Percentiles rank a stretch among this genome's conserved stretches.
Evolutionary conservation across 2,888 invertebrate species (phyloP).

Genomic region (Macaria notata): DNA sequence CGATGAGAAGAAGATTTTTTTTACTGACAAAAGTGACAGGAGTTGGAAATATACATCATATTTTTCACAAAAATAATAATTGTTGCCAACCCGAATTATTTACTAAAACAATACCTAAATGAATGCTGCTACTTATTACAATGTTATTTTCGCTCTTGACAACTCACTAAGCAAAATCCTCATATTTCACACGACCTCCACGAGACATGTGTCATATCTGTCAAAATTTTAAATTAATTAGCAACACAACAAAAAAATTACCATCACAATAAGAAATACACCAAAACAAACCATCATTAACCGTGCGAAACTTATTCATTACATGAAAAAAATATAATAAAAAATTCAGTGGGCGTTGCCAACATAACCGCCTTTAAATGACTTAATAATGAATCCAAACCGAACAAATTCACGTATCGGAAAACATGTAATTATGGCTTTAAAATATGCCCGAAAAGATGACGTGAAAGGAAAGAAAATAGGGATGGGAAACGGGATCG

Average conservation of each 20-base stretch:
- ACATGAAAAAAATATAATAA: constrained; percentile 34
- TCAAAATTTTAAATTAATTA: constrained; percentile 26
- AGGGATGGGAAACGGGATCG: constrained; percentile 32
- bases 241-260: constrained; percentile 22
- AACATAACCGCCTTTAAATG: constrained; percentile 64
- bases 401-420: constrained; percentile 63
- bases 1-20: no score
- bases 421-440: constrained; percentile 72
- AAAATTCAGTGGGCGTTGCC: constrained; percentile 61
- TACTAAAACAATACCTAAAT: no score
- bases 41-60: no score
- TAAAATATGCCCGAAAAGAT: constrained; percentile 48
- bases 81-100: no score
- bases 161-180: background rate
- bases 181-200: no score
- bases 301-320: constrained; percentile 51
- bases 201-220: constrained; percentile 7
- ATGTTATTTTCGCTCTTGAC: background rate
- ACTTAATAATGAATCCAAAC: constrained; percentile 71
- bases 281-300: constrained; percentile 45
- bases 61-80: no score
- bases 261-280: constrained; percentile 24
- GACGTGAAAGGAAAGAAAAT: constrained; percentile 34
- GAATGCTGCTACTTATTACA: background rate
- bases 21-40: no score